These are phyloP conservation scores for Mormyrus hasselquistii DNA, from an alignment of 2,797 vertebrate species.

Conservation along the genomic window DNA sequence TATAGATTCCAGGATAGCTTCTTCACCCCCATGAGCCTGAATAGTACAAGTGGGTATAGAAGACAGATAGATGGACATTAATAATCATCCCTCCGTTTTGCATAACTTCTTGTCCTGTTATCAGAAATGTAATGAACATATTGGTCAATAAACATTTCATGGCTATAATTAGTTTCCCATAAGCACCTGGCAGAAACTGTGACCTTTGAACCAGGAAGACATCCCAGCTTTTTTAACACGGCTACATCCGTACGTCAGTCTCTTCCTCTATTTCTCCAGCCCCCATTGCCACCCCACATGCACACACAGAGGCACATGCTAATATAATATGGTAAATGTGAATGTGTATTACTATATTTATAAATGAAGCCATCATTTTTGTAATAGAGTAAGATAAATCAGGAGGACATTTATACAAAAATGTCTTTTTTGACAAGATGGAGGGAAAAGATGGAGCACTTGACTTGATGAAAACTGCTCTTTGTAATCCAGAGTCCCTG, in stretches of 20 bases:
- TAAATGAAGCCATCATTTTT: background rate
- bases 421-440: conserved; percentile 9
- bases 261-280: background rate
- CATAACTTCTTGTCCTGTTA: background rate
- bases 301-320: background rate
- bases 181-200: background rate
- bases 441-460: conserved; percentile 12
- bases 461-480: conserved; percentile 1
- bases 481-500: conserved; percentile 8
- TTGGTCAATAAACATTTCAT: background rate
- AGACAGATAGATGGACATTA: background rate
- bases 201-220: background rate
- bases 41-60: background rate
- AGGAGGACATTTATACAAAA: background rate
- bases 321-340: background rate
- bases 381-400: background rate
- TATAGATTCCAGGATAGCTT: background rate
- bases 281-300: background rate
- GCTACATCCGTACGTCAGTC: background rate
- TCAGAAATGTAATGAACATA: background rate
- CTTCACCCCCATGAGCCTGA: background rate
- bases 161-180: background rate
- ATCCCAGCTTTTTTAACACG: background rate
- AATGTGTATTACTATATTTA: background rate
- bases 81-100: background rate